These are phyloP conservation scores for Eunapius fragilis DNA, from an alignment of 37 sponge, comb jelly and placozoan genomes.

Conservation along the genomic window DNA sequence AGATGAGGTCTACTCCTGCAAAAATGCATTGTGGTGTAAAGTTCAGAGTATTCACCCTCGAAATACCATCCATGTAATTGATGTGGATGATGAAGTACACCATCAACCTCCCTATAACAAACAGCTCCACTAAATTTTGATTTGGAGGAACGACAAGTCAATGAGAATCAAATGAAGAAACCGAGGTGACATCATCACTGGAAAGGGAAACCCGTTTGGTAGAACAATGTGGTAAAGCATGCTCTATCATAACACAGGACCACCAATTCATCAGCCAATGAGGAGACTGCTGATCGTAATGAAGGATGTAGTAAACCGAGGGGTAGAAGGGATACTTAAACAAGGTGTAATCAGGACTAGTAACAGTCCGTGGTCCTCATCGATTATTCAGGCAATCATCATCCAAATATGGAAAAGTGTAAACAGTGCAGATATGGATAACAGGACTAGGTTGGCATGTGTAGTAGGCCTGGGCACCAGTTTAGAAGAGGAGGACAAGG, in stretches of 20 bases:
- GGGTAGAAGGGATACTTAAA: constrained; percentile 11
- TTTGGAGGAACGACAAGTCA: not conserved
- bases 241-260: not conserved
- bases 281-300: not conserved
- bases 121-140: not conserved
- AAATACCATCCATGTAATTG: constrained; percentile 1
- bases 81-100: not conserved
- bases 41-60: not conserved
- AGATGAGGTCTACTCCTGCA: constrained; percentile 8
- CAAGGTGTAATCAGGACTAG: constrained; percentile 8
- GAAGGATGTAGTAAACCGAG: not conserved
- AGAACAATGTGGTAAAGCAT: constrained; percentile 13
- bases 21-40: not conserved
- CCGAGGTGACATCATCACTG: not conserved
- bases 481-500: no score
- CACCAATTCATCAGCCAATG: constrained; percentile 21
- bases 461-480: no score
- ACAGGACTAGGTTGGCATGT: no score
- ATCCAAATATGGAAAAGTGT: no score
- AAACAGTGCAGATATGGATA: no score
- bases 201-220: not conserved
- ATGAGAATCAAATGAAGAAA: constrained; percentile 1
- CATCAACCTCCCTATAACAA: not conserved
- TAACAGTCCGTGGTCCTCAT: constrained; percentile 13
- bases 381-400: constrained; percentile 5